Conservation (phyloP, 2,113 vertebrate genomes). For the Corydoras maculifer region DNA sequence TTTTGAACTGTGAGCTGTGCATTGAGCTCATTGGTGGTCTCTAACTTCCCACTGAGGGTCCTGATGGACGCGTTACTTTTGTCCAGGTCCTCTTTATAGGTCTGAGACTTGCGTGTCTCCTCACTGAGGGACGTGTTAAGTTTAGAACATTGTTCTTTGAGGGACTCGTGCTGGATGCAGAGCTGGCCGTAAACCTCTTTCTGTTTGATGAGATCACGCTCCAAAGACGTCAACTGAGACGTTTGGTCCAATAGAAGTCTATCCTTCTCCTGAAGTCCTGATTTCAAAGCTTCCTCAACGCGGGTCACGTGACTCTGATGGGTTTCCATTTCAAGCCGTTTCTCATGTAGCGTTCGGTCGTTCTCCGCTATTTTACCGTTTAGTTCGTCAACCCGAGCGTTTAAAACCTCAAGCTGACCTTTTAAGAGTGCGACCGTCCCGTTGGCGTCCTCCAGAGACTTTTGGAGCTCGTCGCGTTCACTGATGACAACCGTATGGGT, state of each 20-base stretch:
- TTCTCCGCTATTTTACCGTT: constrained; percentile 50
- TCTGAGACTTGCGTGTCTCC: constrained; percentile 49
- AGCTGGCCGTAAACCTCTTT: constrained; percentile 46
- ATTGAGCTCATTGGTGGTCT: constrained; percentile 52
- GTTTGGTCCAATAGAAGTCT: neutral
- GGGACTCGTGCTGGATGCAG: constrained; percentile 54
- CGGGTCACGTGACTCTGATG: constrained; percentile 55
- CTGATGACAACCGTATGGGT: constrained; percentile 35
- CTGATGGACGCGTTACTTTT: constrained; percentile 56
- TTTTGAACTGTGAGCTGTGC: constrained; percentile 61
- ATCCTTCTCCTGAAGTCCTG: constrained; percentile 60
- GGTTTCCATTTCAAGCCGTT: constrained; percentile 48
- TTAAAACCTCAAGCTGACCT: constrained; percentile 55
- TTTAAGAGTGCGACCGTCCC: constrained; percentile 51
- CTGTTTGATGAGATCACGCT: constrained; percentile 47
- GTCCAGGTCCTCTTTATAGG: constrained; percentile 56
- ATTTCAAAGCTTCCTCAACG: constrained; percentile 63
- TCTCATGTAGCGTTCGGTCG: constrained; percentile 50
- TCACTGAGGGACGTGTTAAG: constrained; percentile 46
- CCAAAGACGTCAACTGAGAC: constrained; percentile 48
- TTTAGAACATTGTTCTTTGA: constrained; percentile 52
- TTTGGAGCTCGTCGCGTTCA: constrained; percentile 57
- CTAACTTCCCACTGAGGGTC: constrained; percentile 58
- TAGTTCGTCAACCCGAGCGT: constrained; percentile 54
- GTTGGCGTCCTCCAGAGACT: constrained; percentile 56